These are phyloP conservation scores for Palloptera scutellata DNA, from an alignment of 2,888 invertebrate genomes.

Conservation along the genomic window DNA sequence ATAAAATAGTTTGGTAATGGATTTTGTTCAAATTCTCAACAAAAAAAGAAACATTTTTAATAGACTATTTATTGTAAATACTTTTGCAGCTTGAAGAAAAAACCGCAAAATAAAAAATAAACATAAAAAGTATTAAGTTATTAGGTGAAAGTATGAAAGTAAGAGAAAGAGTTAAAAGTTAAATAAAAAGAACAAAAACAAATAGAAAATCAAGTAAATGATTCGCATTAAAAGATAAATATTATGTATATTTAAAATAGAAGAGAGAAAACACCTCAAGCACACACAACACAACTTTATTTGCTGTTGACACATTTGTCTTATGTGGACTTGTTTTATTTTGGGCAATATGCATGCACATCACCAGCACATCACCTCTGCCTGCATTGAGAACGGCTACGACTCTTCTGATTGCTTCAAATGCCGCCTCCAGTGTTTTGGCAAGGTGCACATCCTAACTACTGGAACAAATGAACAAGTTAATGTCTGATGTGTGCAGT, in stretches of 20 bases:
- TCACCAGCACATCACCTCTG: neutral
- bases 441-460: no score
- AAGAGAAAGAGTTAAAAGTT: no score
- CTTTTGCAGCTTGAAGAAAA: neutral
- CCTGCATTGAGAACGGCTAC: neutral
- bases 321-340: no score
- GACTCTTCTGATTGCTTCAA: no score
- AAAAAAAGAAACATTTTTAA: no score
- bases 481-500: no score
- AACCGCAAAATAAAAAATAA: neutral
- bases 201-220: neutral
- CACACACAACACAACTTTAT: neutral
- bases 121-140: neutral
- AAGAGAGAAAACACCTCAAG: neutral
- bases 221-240: constrained; percentile 13
- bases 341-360: no score
- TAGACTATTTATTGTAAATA: neutral
- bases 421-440: no score
- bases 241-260: constrained; percentile 22
- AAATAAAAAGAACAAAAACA: neutral
- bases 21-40: no score
- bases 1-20: no score
- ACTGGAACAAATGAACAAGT: no score
- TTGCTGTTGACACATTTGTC: neutral
- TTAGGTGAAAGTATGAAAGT: no score